Percentiles rank a stretch among this genome's conserved stretches.
phyloP scores from a whole-genome alignment of 2,113 vertebrate species.

The Lophotis ruficrista region DNA sequence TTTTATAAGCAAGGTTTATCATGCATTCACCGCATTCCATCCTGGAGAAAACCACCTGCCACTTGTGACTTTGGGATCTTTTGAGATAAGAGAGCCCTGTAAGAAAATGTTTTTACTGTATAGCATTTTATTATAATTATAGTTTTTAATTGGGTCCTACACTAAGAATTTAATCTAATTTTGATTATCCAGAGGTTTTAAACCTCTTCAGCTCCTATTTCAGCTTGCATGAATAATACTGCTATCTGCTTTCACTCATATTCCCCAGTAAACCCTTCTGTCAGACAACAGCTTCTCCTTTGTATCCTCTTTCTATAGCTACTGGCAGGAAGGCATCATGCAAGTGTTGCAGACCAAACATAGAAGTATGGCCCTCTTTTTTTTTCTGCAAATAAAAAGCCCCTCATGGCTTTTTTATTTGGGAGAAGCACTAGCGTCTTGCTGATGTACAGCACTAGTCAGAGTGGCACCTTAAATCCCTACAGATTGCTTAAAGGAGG shows the following conservation, averaged over 20 bases:
- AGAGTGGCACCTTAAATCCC: background rate
- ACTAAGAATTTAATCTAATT: conserved; percentile 28
- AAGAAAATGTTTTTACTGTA: background rate
- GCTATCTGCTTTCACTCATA: background rate
- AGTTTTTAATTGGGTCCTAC: background rate
- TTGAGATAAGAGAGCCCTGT: background rate
- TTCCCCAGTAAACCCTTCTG: background rate
- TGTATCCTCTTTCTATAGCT: background rate
- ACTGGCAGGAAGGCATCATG: background rate
- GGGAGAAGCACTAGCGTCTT: background rate
- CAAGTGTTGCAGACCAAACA: background rate
- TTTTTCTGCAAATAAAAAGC: background rate
- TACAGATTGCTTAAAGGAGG: background rate
- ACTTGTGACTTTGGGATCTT: background rate
- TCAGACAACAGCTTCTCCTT: background rate
- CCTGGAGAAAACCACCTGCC: background rate
- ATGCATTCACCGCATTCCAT: background rate
- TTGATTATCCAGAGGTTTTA: conserved; percentile 30
- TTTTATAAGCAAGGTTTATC: background rate
- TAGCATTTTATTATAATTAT: background rate
- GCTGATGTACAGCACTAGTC: background rate
- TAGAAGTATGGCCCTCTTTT: background rate
- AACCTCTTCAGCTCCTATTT: conserved; percentile 10
- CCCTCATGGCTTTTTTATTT: background rate
- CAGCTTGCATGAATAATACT: background rate